Evolutionary conservation across 2,797 vertebrate genomes (phyloP), one percentile per base, ranked within the genome.

Genomic region (Pelodytes ibericus): DNA sequence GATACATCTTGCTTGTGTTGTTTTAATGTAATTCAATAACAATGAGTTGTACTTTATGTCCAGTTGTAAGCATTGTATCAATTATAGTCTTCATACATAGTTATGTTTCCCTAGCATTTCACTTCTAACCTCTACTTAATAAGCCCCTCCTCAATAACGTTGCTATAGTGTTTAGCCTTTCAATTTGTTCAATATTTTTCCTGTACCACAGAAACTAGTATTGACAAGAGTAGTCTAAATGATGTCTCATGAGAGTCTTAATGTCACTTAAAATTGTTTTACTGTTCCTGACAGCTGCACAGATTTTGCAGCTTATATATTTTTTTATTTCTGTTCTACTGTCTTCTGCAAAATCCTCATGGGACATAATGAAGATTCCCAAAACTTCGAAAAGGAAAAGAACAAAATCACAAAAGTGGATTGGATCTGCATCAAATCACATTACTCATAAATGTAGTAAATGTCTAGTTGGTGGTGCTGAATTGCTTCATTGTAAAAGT

Each of bases 161-260:
- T 31, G 64, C 27, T 67, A 24, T 67, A 27, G 29, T 3, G 7
- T 56, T 8, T 56, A 56, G 8, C 22, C 11, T 60, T 60, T 47
- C 26, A 61, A 61, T 44, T 61, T 25, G 57, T 71, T 60, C 69
- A 60, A 60, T 29, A 60, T 22, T 71, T 22, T 71, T 71, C 57
- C 56, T 71, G 47, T 47, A 60, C 51, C 51, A 56, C 20, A 56
- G 51, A 56, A 56, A 56, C 39, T 71, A 57, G 26, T 71, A 71
- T 71, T 61, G 69, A 71, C 69, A 71, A 71, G 25, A 71, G 22
- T 4, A 71, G 57, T 60, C 57, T 71, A 71, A 71, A 71, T 71
- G 25, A 71, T 41, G 69, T 61, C 69, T 71, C 69, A 29, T 30
- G 69, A 61, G 69, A 61, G 57, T 18, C 69, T 61, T 71, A 61